These are phyloP conservation scores for Colinus virginianus DNA, from an alignment of 2,113 vertebrate species.

Conservation along the genomic window DNA sequence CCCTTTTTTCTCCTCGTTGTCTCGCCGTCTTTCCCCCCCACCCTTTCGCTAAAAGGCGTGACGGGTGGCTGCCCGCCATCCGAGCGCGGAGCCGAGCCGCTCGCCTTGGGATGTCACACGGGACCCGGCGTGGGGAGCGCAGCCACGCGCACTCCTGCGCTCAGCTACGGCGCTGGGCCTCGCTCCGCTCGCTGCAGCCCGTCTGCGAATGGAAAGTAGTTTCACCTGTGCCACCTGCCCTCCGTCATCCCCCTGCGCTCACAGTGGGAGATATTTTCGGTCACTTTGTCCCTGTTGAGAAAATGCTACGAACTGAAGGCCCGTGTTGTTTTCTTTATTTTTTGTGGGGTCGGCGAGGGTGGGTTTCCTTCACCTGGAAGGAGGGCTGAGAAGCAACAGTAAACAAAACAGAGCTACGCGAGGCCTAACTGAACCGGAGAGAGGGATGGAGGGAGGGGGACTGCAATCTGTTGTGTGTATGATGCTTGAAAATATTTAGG, in stretches of 20 bases:
- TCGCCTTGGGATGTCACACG: neutral
- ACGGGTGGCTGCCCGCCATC: neutral
- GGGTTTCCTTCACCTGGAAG: neutral
- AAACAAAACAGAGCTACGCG: neutral
- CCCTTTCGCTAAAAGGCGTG: neutral
- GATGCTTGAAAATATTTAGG: neutral
- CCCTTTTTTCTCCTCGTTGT: neutral
- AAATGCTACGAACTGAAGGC: neutral
- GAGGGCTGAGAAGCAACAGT: neutral
- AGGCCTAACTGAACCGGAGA: neutral
- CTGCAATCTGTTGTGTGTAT: no score
- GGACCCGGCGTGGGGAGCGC: neutral
- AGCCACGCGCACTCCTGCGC: neutral
- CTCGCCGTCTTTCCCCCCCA: neutral
- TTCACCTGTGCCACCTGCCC: neutral
- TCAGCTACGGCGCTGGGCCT: neutral
- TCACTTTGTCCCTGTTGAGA: neutral
- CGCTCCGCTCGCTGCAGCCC: fast-evolving
- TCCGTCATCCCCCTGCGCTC: fast-evolving
- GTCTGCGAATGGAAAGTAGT: neutral
- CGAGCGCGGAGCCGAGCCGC: neutral
- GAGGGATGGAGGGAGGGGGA: neutral
- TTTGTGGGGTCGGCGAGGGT: no score
- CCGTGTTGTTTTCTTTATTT: neutral
- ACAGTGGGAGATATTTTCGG: neutral